phyloP scores from a whole-genome alignment of 1,140 invertebrate species.

The Penaeus chinensis region DNA sequence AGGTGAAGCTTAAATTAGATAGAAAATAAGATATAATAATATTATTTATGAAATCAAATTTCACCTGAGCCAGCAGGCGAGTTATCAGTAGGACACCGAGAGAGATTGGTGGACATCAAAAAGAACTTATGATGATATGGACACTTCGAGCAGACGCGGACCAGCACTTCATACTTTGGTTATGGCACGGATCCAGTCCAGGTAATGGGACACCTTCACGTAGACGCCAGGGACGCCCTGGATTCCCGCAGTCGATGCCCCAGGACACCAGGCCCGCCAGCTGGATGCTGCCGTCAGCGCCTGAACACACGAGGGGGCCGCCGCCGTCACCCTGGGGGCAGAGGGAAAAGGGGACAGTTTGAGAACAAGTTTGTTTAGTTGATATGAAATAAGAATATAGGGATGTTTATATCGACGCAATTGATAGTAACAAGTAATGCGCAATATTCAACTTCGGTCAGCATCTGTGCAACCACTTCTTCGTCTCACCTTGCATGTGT shows the following conservation, averaged over 20 bases:
- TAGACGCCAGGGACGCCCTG: constrained; percentile 85
- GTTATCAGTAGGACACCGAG: no score
- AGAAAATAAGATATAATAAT: not conserved
- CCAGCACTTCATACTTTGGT: not conserved
- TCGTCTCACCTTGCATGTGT: constrained; percentile 71
- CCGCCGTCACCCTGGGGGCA: constrained; percentile 6
- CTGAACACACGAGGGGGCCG: not conserved
- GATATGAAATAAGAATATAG: not conserved
- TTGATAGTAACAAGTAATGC: no score
- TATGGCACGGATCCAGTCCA: constrained; percentile 80
- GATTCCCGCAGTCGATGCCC: constrained; percentile 79
- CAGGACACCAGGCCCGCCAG: constrained; percentile 7
- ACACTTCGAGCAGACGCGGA: not conserved
- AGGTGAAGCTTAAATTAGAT: not conserved
- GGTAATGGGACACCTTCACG: constrained; percentile 84
- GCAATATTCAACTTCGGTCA: no score
- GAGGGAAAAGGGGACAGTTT: not conserved
- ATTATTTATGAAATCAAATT: not conserved
- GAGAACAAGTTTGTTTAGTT: not conserved
- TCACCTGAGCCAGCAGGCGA: not conserved
- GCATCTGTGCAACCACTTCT: no score
- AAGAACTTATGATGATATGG: no score
- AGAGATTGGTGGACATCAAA: no score
- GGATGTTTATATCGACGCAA: no score
- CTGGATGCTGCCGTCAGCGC: constrained; percentile 69